Evolutionary conservation across 2,113 vertebrate species (phyloP).

Genomic region (Entomyzon cyanotis): DNA sequence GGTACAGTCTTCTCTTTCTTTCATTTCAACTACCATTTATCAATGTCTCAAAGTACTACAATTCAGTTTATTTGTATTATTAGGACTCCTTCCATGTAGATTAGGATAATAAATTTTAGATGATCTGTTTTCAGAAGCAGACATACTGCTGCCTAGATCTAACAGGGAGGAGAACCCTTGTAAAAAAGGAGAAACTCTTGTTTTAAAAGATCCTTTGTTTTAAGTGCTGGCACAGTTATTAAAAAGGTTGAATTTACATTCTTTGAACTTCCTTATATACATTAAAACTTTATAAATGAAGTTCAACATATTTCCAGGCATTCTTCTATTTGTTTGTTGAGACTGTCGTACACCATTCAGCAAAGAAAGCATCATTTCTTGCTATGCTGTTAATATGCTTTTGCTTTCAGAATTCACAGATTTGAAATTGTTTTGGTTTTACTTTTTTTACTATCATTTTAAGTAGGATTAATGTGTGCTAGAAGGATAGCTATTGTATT

Average conservation of each 20-base stretch:
- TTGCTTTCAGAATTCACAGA: not conserved
- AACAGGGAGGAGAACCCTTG: conserved; percentile 17
- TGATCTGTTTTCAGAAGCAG: conserved; percentile 47
- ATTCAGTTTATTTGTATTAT: conserved; percentile 15
- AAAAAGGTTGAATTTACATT: conserved; percentile 46
- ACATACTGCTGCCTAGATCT: conserved; percentile 45
- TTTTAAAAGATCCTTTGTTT: conserved; percentile 26
- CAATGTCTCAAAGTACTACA: not conserved
- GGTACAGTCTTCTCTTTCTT: not conserved
- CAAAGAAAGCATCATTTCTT: not conserved
- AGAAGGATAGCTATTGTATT: not conserved
- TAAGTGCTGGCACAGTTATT: conserved; percentile 38
- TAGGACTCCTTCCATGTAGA: conserved; percentile 7
- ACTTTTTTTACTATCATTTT: not conserved
- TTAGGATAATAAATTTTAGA: conserved; percentile 58
- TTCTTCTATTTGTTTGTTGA: not conserved
- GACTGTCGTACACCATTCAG: not conserved
- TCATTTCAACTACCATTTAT: conserved; percentile 22
- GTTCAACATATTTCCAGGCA: not conserved
- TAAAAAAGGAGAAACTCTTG: conserved; percentile 20
- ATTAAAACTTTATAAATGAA: not conserved
- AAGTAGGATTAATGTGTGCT: not conserved
- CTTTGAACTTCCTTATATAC: conserved; percentile 26
- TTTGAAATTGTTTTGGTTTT: not conserved
- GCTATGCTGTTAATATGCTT: not conserved